A percentile compares a stretch with the other conserved stretches of the same genome.
phyloP scores from a whole-genome alignment of 2,888 invertebrate genomes.

The Ariolimax columbianus region DNA sequence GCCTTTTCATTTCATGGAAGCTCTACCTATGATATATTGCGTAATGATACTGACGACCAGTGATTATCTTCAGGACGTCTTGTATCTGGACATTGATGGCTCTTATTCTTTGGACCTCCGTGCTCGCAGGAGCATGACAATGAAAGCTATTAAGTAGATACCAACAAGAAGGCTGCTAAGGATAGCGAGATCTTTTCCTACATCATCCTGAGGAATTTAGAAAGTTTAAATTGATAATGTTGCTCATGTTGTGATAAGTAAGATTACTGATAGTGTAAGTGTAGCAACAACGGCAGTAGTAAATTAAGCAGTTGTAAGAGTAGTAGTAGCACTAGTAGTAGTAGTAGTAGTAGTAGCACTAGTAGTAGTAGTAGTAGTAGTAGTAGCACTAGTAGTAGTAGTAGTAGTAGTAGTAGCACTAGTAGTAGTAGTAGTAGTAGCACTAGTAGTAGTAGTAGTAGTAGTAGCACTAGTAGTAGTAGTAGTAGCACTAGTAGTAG shows the following conservation, averaged over 20 bases:
- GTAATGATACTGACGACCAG: too few species aligned
- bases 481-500: not conserved
- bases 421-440: too few species aligned
- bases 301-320: not conserved
- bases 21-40: too few species aligned
- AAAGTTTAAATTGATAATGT: not conserved
- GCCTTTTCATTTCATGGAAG: too few species aligned
- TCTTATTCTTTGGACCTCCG: constrained; percentile 52
- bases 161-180: constrained; percentile 85
- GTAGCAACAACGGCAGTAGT: not conserved
- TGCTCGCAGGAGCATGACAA: constrained; percentile 83
- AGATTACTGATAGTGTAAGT: not conserved
- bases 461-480: not conserved
- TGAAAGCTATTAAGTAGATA: constrained; percentile 87
- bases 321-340: not conserved
- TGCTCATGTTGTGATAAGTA: not conserved
- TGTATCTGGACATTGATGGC: not conserved
- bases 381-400: too few species aligned
- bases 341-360: too few species aligned
- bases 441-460: not conserved
- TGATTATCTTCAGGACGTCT: too few species aligned
- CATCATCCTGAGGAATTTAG: constrained; percentile 63
- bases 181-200: constrained; percentile 83
- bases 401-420: too few species aligned
- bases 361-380: not conserved